Evolutionary conservation across 2,888 invertebrate species (phyloP), one percentile per base, ranked within the genome.

Genomic region (Acronicta alni): DNA sequence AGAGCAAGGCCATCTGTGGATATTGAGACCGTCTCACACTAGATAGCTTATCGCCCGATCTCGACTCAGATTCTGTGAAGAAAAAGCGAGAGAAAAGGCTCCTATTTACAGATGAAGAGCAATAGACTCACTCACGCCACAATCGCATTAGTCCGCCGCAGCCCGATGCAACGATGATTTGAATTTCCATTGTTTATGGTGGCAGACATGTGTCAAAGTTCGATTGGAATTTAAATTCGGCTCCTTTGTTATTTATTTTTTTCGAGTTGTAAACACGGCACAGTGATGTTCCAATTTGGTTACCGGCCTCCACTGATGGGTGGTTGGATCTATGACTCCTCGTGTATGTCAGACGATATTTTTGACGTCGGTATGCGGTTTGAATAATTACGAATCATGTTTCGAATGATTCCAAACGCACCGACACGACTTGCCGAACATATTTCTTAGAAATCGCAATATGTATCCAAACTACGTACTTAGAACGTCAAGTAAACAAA

Each of bases 201-300:
- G 94, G 94, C 94, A 94, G 94, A 93, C 94, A 93, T 94, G 93
- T 93, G 94, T 94, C 94, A 93, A 93, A 93, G 93, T 93, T 94
- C 94, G 93, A 93, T 92, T 90, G 91, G 94, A 93, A 94, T 93
- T 93, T 90, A 90, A 92, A 93, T 93, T 94, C 94, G 94, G 94
- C 92, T 90, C 85, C 92, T 93, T 94, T 94, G 94, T 93, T 92
- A 89, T 89, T 86, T 76, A 83, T 82, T 89, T 89, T 93, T 93
- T 92, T 91, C 87, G 90, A 91, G 91, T 92, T 94, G 94, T 94
- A 94, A 94, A 94, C 94, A 94, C 84, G 90, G 90, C 74, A 78
- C 89, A 80, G 92, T 93, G 93, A 93, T 93, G 93, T 94, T 93
- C 90, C 93, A 94, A 93, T 93, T 92, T 91, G 89, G 92, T 92